These are phyloP conservation scores for Melipona quadrifasciata DNA, from an alignment of 1,140 invertebrate species.

Conservation along the genomic window DNA sequence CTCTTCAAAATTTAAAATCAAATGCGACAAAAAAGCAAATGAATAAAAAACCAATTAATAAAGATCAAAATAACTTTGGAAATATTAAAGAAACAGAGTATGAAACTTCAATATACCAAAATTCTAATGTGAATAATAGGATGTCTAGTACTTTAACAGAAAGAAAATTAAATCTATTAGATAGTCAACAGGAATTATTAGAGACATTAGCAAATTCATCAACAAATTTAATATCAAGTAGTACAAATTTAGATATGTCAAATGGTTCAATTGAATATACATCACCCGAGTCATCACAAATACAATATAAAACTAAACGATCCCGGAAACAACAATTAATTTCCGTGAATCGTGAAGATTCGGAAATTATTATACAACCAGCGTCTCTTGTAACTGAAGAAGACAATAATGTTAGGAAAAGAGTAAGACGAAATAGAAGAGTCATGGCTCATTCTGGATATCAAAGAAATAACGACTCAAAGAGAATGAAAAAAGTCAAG, in stretches of 20 bases:
- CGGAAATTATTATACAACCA: slow-evolving; percentile 80
- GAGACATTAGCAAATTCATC: slow-evolving; percentile 40
- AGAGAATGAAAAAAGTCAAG: slow-evolving; percentile 64
- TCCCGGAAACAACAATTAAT: slow-evolving; percentile 79
- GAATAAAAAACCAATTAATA: slow-evolving; percentile 13
- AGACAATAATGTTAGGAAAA: slow-evolving; percentile 68
- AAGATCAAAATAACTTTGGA: background rate
- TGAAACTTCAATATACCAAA: background rate
- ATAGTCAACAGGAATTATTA: slow-evolving; percentile 53
- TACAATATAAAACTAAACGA: slow-evolving; percentile 71
- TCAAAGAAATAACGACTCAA: slow-evolving; percentile 52
- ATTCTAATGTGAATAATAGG: slow-evolving; percentile 7
- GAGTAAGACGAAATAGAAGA: slow-evolving; percentile 70
- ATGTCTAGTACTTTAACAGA: slow-evolving; percentile 17
- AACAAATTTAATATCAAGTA: slow-evolving; percentile 28
- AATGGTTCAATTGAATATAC: slow-evolving; percentile 34
- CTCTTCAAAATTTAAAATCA: slow-evolving; percentile 65
- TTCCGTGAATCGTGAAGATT: slow-evolving; percentile 77
- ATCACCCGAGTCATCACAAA: slow-evolving; percentile 27
- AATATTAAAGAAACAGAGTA: background rate
- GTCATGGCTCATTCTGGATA: slow-evolving; percentile 66
- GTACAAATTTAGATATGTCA: slow-evolving; percentile 37
- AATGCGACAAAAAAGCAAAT: slow-evolving; percentile 8
- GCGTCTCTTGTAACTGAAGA: slow-evolving; percentile 73
- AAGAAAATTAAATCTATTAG: slow-evolving; percentile 41